These are phyloP conservation scores for Mythimna lalbum DNA, from an alignment of 2,888 invertebrate genomes.

Conservation along the genomic window DNA sequence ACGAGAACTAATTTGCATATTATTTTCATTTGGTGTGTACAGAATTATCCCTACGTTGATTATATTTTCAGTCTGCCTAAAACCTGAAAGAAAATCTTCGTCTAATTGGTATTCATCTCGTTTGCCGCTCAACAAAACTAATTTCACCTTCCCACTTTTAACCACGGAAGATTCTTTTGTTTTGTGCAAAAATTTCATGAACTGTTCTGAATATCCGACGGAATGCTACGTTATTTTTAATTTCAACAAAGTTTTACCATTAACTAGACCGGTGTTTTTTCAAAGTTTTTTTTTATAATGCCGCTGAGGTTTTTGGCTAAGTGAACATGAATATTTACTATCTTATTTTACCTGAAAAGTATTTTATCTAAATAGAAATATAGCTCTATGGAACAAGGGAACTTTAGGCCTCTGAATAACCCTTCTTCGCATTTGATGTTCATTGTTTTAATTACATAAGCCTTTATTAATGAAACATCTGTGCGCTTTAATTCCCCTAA, in stretches of 20 bases:
- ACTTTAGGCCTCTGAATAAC: not conserved
- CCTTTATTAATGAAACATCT: not conserved
- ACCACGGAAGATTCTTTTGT: constrained; percentile 33
- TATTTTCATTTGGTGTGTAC: not conserved
- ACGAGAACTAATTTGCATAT: not conserved
- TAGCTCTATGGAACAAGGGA: not conserved
- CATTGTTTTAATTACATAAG: constrained; percentile 27
- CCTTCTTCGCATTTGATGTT: not conserved
- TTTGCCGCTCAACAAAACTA: constrained; percentile 30
- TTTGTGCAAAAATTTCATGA: constrained; percentile 32
- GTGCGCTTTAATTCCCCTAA: not conserved
- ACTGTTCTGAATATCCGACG: constrained; percentile 11
- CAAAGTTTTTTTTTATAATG: not conserved
- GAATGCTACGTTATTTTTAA: constrained; percentile 45
- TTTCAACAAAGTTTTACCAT: constrained; percentile 39
- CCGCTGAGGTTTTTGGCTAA: constrained; percentile 19
- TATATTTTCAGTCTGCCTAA: constrained; percentile 9
- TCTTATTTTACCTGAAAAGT: constrained; percentile 1
- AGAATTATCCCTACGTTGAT: not conserved
- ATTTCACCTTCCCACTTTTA: constrained; percentile 27
- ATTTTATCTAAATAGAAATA: not conserved
- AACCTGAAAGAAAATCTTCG: not conserved
- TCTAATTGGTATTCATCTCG: constrained; percentile 41
- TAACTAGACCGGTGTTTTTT: constrained; percentile 22
- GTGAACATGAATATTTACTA: constrained; percentile 20